These are phyloP conservation scores for Aphidius colemani DNA, from an alignment of 2,888 invertebrate genomes.

Conservation along the genomic window DNA sequence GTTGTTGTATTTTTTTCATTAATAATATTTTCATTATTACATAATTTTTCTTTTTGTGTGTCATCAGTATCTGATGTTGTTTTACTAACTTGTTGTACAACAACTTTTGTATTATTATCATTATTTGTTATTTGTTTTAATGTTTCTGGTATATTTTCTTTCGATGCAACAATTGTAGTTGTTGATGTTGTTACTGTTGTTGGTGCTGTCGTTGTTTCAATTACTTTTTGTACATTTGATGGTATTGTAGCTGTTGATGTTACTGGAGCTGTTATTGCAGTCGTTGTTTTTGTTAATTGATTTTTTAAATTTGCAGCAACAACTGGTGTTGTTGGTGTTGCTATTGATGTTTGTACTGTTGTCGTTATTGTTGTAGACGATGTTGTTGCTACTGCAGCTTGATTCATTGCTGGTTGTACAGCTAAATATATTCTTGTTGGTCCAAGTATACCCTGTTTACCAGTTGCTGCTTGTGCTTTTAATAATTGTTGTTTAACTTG, in stretches of 20 bases:
- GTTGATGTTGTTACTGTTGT: constrained; percentile 47
- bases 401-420: constrained; percentile 73
- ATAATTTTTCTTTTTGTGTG: constrained; percentile 44
- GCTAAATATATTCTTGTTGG: constrained; percentile 86
- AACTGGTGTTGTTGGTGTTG: constrained; percentile 16
- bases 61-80: constrained; percentile 44
- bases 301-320: constrained; percentile 51
- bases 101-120: constrained; percentile 55
- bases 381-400: constrained; percentile 35
- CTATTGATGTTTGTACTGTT: constrained; percentile 28
- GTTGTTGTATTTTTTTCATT: constrained; percentile 49
- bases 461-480: constrained; percentile 81
- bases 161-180: constrained; percentile 36
- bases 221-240: constrained; percentile 30
- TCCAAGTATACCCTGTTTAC: constrained; percentile 82
- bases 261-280: neutral
- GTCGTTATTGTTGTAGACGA: constrained; percentile 6
- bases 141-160: constrained; percentile 44
- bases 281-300: neutral
- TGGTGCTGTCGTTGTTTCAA: constrained; percentile 40
- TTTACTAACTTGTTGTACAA: constrained; percentile 54
- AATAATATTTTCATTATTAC: constrained; percentile 55
- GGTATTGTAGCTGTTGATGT: constrained; percentile 23
- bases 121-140: constrained; percentile 38
- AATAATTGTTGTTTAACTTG: constrained; percentile 88